Evolutionary conservation across 30 jellyfish, hydroid and myxozoan species (phyloP), one percentile per base, ranked within the genome.

Genomic region (Aurelia aurita): DNA sequence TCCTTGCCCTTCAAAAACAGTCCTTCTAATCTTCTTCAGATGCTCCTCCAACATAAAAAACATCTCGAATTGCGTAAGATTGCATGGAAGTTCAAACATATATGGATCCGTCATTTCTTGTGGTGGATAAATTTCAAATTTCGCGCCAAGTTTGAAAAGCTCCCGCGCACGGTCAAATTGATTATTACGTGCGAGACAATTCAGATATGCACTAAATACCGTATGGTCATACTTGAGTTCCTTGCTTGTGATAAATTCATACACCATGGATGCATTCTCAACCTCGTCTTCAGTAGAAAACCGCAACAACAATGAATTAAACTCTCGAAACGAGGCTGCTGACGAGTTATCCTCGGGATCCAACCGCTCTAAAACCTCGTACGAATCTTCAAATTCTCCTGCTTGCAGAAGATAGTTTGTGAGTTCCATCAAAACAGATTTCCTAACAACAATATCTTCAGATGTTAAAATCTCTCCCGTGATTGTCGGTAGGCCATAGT

Each of bases 11-110:
- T 55, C 79, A 10, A 72, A 32, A 13, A 58, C 85, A 21, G 70
- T 58, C 64, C 54, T 64, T 54, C 80, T 57, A 27, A 74, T 51
- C 70, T 43, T 60, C 5, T 22, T 55, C 66, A 88, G 58, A 58
- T 89, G 97, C 16, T 72, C 74, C 44, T 89, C 97, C 2, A 89
- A 25, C 71, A 89, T 62, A 35, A 89, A 89, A 1, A 63, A 61
- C 93, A 89, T 73, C 49, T 89, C 97, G 20, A 58, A 19, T 21
- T 58, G 71, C 46, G 93, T 80, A 0, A 67, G 79, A 58, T 58
- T 67, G 43, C 87, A 46, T 14, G 86, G 74, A 19, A 80, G 72
- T 21, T 64, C 80, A 57, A 80, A 59, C 26, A 34, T 13, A 45
- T 54, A 69, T 5, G 97, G 97, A 44, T 72, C 86, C 2, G 77